Evolutionary conservation across 1,140 invertebrate species (phyloP).

Genomic region (Bemisia tabaci): DNA sequence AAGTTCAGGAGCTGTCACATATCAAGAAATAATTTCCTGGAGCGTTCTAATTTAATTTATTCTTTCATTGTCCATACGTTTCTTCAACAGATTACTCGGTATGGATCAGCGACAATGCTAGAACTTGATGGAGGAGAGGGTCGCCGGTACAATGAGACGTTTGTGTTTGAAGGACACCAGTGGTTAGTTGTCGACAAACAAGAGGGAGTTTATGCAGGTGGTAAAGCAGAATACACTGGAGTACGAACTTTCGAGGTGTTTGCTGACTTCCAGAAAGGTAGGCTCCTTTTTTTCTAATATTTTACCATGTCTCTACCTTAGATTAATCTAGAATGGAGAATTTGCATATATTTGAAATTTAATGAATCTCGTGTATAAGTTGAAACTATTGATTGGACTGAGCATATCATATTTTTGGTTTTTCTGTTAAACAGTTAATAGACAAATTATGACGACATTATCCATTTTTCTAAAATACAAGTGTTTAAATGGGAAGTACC

Average conservation of each 20-base stretch:
- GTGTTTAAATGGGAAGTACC: no score
- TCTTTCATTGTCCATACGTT: no score
- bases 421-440: no score
- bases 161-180: conserved; percentile 79
- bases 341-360: no score
- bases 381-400: no score
- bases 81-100: conserved; percentile 52
- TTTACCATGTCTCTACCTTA: neutral
- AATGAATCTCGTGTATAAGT: no score
- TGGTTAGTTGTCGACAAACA: conserved; percentile 86
- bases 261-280: conserved; percentile 87
- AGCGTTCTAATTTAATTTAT: no score
- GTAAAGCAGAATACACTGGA: conserved; percentile 88
- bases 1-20: no score
- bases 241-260: conserved; percentile 85
- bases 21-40: no score
- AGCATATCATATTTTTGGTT: conserved; percentile 4
- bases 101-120: conserved; percentile 84
- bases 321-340: neutral
- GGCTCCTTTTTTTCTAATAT: conserved; percentile 8
- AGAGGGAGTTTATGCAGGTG: conserved; percentile 86
- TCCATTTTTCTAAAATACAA: no score
- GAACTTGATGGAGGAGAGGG: conserved; percentile 92
- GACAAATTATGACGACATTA: no score
- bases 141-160: conserved; percentile 84